These are phyloP conservation scores for Sorex araneus DNA, from an alignment of 2,113 vertebrate species.

Conservation along the genomic window DNA sequence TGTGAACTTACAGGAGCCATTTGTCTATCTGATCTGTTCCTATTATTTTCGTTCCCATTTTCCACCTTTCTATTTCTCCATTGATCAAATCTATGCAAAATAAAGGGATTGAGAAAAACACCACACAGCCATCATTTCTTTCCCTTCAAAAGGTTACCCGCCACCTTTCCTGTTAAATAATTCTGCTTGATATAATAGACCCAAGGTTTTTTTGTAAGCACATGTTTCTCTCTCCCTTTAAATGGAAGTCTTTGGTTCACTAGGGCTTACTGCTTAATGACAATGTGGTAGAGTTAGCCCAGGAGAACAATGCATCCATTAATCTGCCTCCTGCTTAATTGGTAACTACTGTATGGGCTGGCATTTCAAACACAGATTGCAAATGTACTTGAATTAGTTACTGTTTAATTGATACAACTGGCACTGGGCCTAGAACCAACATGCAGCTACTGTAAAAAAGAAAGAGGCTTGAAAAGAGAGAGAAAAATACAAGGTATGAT, in stretches of 20 bases:
- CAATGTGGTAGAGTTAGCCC: constrained; percentile 84
- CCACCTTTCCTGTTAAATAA: constrained; percentile 78
- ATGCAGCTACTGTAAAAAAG: constrained; percentile 71
- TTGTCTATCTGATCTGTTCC: constrained; percentile 87
- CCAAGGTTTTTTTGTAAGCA: constrained; percentile 66
- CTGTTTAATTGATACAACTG: constrained; percentile 87
- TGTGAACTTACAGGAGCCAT: constrained; percentile 85
- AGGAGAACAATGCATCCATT: constrained; percentile 87
- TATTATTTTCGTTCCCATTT: constrained; percentile 73
- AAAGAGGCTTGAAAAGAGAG: constrained; percentile 73
- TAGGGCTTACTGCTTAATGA: constrained; percentile 80
- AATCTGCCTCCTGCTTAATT: constrained; percentile 87
- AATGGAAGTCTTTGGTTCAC: constrained; percentile 80
- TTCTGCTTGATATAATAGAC: constrained; percentile 80
- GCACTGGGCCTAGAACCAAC: constrained; percentile 79
- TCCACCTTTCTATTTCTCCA: constrained; percentile 83
- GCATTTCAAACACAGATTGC: constrained; percentile 87
- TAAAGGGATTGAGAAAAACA: constrained; percentile 83
- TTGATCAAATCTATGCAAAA: constrained; percentile 88
- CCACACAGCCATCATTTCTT: constrained; percentile 80
- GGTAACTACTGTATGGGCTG: constrained; percentile 85
- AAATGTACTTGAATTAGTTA: constrained; percentile 87
- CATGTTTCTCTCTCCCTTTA: constrained; percentile 73
- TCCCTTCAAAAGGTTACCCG: constrained; percentile 59
- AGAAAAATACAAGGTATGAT: constrained; percentile 70